Evolutionary conservation across 2,797 vertebrate genomes (phyloP), one percentile per base, ranked within the genome.

Genomic region (Enteromius radiatus): DNA sequence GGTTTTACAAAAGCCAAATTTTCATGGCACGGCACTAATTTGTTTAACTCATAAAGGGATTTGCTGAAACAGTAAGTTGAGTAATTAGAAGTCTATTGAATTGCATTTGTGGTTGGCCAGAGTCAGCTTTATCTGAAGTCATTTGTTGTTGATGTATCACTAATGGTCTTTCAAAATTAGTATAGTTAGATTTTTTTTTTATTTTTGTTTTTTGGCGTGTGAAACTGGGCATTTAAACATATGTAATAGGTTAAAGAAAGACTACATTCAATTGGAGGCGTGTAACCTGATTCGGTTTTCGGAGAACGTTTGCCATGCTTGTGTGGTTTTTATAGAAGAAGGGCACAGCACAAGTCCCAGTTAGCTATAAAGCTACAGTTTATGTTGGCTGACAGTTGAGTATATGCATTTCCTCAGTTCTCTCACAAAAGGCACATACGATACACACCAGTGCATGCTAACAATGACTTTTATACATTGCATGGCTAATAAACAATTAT

Each of bases 251-350:
- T 92, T 92, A 92, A 90, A 88, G 88, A 85, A 79, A 87, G 88
- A 78, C 56, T 49, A 79, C 85, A 91, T 93, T 93, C 86, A 90
- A 87, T 88, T 89, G 88, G 88, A 90, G 90, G 83, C 84, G 63
- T 79, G 94, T 92, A 94, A 95, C 26, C 70, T 83, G 87, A 94
- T 89, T 93, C 93, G 90, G 88, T 88, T 88, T 85, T 89, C 90
- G 88, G 76, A 84, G 89, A 86, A 80, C 86, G 84, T 92, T 90
- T 87, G 90, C 88, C 88, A 77, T 89, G 91, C 89, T 84, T 91
- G 86, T 90, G 89, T 89, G 91, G 92, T 88, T 92, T 93, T 92
- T 90, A 91, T 92, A 86, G 92, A 87, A 87, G 85, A 47, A 6
- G 87, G 85, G 87, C 89, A 89, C 81, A 86, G 74, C 23, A 64